Evolutionary conservation across 1,140 invertebrate genomes (phyloP).

Genomic region (Drosophila nebulosa): DNA sequence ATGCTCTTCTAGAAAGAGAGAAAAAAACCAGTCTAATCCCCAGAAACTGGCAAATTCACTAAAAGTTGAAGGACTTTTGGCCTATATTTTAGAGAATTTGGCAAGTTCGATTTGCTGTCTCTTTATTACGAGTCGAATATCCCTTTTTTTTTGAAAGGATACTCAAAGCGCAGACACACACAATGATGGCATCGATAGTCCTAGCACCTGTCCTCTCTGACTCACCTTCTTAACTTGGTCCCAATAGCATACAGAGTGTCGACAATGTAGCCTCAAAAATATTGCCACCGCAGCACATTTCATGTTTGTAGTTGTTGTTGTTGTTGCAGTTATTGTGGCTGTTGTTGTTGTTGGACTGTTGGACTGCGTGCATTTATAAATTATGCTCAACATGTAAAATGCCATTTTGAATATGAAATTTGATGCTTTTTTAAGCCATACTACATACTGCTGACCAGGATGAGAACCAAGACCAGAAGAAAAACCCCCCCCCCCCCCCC

Average conservation of each 20-base stretch:
- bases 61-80: no score
- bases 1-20: background rate
- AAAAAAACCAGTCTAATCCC: no score
- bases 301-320: slow-evolving; percentile 56
- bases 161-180: background rate
- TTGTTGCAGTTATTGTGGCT: slow-evolving; percentile 8
- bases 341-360: slow-evolving; percentile 13
- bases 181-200: slow-evolving; percentile 54
- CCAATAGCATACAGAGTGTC: slow-evolving; percentile 38
- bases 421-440: slow-evolving; percentile 79
- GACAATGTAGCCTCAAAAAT: slow-evolving; percentile 76
- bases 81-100: background rate
- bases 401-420: slow-evolving; percentile 81
- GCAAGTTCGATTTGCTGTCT: background rate
- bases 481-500: no score
- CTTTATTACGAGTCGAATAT: background rate
- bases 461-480: background rate
- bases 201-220: background rate
- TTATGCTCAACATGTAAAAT: slow-evolving; percentile 81
- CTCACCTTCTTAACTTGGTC: background rate
- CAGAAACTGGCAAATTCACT: no score
- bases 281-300: slow-evolving; percentile 74
- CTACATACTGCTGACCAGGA: slow-evolving; percentile 33
- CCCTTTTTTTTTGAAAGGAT: background rate
- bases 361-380: slow-evolving; percentile 77